Conservation (phyloP, 2,888 invertebrate species). For the Heliconius cydno region DNA sequence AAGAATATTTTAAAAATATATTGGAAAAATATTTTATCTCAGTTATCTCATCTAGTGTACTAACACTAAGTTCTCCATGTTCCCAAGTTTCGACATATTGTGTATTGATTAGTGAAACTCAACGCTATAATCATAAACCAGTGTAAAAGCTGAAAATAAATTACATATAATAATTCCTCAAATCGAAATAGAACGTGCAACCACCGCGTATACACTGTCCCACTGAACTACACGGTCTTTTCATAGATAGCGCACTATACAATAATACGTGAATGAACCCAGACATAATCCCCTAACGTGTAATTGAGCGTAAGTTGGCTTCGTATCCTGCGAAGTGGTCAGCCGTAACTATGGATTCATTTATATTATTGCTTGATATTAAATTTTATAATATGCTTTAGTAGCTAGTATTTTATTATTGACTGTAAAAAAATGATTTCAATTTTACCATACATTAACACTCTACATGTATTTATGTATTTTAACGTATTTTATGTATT, state of each 20-base stretch:
- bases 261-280: neutral
- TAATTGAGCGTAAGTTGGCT: slow-evolving; percentile 25
- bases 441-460: too few species aligned
- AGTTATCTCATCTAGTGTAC: too few species aligned
- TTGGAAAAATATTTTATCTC: too few species aligned
- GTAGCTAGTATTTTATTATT: too few species aligned
- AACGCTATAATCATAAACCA: too few species aligned
- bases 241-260: neutral
- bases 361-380: neutral
- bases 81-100: too few species aligned
- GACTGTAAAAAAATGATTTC: too few species aligned
- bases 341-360: neutral
- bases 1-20: too few species aligned
- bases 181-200: neutral
- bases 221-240: neutral
- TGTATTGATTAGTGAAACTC: too few species aligned
- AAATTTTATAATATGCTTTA: neutral
- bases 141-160: neutral
- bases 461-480: too few species aligned
- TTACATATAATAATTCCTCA: neutral
- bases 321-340: slow-evolving; percentile 5
- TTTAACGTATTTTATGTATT: too few species aligned
- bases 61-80: too few species aligned
- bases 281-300: slow-evolving; percentile 23
- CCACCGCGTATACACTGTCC: neutral